Evolutionary conservation across 2,888 invertebrate species (phyloP).

Genomic region (Caenorhabditis sp.): DNA sequence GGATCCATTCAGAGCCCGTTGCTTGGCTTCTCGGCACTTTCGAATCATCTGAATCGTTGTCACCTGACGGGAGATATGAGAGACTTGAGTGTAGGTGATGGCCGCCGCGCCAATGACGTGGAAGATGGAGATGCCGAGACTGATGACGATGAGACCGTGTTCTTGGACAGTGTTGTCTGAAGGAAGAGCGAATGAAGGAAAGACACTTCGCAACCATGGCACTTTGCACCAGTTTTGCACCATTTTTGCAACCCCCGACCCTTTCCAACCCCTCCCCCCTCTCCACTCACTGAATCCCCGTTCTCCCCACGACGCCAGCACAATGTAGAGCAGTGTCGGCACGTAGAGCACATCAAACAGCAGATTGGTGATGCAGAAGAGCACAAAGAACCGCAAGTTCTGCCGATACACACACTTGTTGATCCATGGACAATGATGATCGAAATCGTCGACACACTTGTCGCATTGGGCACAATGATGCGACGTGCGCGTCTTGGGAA

Average conservation of each 20-base stretch:
- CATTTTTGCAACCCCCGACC: too few relatives aligned
- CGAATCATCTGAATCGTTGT: conserved; percentile 57
- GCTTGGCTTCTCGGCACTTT: too few relatives aligned
- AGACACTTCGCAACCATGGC: too few relatives aligned
- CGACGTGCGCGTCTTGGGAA: conserved; percentile 22
- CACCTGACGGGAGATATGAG: conserved; percentile 61
- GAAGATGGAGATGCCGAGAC: conserved; percentile 46
- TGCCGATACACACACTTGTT: conserved; percentile 68
- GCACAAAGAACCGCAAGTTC: conserved; percentile 67
- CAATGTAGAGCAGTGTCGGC: conserved; percentile 26
- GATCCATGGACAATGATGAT: conserved; percentile 76
- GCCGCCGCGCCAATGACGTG: conserved; percentile 61
- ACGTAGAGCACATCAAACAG: conserved; percentile 54
- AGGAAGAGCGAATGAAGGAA: conserved; percentile 8
- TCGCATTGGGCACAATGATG: conserved; percentile 74
- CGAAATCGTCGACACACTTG: conserved; percentile 71
- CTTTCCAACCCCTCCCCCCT: too few relatives aligned
- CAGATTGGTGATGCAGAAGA: conserved; percentile 65
- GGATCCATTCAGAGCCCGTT: too few relatives aligned
- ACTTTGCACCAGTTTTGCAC: too few relatives aligned
- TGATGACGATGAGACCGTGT: conserved; percentile 57
- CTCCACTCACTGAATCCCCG: conserved; percentile 51
- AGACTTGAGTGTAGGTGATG: conserved; percentile 62
- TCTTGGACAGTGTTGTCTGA: conserved; percentile 49
- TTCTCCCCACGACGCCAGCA: conserved; percentile 16